Evolutionary conservation across 1,140 invertebrate genomes (phyloP).

Genomic region (Proctacanthus coquilletti): DNA sequence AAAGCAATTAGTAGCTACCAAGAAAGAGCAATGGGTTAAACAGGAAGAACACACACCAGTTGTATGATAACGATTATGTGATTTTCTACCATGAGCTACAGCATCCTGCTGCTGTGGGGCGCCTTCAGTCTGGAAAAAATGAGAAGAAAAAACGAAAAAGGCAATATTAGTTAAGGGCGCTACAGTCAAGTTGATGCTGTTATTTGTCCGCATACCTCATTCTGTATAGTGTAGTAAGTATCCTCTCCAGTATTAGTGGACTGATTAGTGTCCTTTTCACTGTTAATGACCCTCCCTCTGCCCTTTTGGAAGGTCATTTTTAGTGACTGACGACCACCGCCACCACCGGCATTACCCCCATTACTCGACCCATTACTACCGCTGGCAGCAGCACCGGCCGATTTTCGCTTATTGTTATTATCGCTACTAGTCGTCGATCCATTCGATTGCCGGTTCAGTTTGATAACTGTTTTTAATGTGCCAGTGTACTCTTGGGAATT

Average conservation of each 20-base stretch:
- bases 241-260: constrained; percentile 40
- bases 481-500: constrained; percentile 41
- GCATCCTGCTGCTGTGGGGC: constrained; percentile 11
- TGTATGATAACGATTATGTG: constrained; percentile 21
- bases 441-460: constrained; percentile 39
- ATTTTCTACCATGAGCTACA: constrained; percentile 18
- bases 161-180: not conserved
- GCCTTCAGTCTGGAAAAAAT: constrained; percentile 23
- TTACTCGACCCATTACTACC: constrained; percentile 5
- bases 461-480: constrained; percentile 63
- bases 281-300: constrained; percentile 38
- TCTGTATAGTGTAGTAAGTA: constrained; percentile 57
- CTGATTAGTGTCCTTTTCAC: constrained; percentile 31
- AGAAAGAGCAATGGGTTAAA: not conserved
- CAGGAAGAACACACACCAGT: constrained; percentile 12
- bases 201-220: constrained; percentile 41
- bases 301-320: constrained; percentile 70
- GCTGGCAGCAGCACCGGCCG: constrained; percentile 10
- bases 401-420: constrained; percentile 9
- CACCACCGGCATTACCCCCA: constrained; percentile 7
- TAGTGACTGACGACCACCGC: constrained; percentile 41
- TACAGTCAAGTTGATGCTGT: not conserved
- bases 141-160: constrained; percentile 1
- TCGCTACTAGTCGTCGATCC: constrained; percentile 15
- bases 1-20: no score